A percentile compares a stretch with the other conserved stretches of the same genome.
phyloP scores from a whole-genome alignment of 2,797 vertebrate genomes.

The Moxostoma hubbsi region DNA sequence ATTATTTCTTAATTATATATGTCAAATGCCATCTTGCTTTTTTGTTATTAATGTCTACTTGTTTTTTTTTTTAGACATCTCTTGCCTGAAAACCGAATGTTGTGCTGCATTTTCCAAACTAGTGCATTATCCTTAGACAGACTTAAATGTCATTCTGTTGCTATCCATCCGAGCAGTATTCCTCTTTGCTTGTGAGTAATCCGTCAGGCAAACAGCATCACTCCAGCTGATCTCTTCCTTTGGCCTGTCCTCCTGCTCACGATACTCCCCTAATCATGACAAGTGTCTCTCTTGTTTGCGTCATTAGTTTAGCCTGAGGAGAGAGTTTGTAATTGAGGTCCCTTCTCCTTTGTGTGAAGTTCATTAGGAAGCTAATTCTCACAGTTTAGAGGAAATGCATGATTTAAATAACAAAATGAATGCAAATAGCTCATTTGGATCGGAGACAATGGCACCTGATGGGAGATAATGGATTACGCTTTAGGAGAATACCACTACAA shows the following conservation, averaged over 20 bases:
- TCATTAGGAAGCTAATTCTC: constrained; percentile 83
- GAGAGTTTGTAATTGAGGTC: constrained; percentile 69
- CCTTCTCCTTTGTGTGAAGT: constrained; percentile 68
- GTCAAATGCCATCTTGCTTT: not conserved
- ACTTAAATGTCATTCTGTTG: constrained; percentile 8
- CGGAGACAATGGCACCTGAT: constrained; percentile 74
- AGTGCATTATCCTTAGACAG: not conserved
- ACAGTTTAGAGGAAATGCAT: constrained; percentile 75
- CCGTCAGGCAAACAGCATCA: constrained; percentile 20
- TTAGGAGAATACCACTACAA: constrained; percentile 79
- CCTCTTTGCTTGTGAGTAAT: not conserved
- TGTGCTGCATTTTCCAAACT: not conserved
- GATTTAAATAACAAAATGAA: constrained; percentile 80
- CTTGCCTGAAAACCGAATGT: not conserved
- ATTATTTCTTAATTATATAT: not conserved
- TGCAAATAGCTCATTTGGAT: constrained; percentile 60
- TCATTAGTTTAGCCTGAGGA: constrained; percentile 59
- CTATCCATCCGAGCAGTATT: not conserved
- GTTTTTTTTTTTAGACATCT: not conserved
- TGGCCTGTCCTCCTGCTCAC: constrained; percentile 17
- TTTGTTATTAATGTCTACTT: not conserved
- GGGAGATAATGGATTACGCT: constrained; percentile 80
- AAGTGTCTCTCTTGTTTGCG: constrained; percentile 51
- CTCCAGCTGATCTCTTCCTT: constrained; percentile 25
- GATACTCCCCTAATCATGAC: constrained; percentile 31